Base-by-base conservation (phyloP, 1,140 invertebrate genomes). In the Lucilia sericata region DNA sequence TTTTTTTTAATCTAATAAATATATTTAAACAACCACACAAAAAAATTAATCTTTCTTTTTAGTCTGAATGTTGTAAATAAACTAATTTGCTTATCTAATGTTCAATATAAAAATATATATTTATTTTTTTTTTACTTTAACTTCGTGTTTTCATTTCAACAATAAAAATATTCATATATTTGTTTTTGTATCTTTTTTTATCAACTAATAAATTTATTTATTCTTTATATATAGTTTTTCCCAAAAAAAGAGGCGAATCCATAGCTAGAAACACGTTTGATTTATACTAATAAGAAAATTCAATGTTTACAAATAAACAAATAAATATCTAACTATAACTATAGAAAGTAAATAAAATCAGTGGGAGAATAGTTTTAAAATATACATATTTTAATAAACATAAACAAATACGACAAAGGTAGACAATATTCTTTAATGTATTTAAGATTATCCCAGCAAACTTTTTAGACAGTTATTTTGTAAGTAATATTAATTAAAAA, bases 151-250 rank as follows among this genome's bases (percentile, higher is more conserved):
- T 65, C 17, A 70, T 70, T 70, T 55, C 42, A 7, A 55, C 17
- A 14, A 55, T 17, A 55, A 55, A 55, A 14, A 70, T 70, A 60
- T 25, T 5, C 9, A 21, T 70, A 19, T 7, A 21, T 70, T 70
- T 70, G n/a, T 70, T 70, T 70, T 70, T 70, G 65, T 70, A 70
- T 70, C 86, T 91, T 21, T 90, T 90, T 89, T 92, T 92, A 75
- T 91, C 89, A 80, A 92, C 88, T 88, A 92, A 70, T 70, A 70
- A 70, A 70, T 70, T 70, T 10, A 25, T 70, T 19, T 70, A 5
- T 7, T 2, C 25, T 17, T 19, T 70, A 70, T 70, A 30, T 30
- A 30, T 30, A 30, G 25, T 30, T 70, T 70, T 70, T 12, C n/a
- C n/a, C 2, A 70, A 21, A 21, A 70, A 70, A 21, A 21, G 21